phyloP scores from a whole-genome alignment of 2,888 invertebrate species.

The Agriopis aurantiaria region DNA sequence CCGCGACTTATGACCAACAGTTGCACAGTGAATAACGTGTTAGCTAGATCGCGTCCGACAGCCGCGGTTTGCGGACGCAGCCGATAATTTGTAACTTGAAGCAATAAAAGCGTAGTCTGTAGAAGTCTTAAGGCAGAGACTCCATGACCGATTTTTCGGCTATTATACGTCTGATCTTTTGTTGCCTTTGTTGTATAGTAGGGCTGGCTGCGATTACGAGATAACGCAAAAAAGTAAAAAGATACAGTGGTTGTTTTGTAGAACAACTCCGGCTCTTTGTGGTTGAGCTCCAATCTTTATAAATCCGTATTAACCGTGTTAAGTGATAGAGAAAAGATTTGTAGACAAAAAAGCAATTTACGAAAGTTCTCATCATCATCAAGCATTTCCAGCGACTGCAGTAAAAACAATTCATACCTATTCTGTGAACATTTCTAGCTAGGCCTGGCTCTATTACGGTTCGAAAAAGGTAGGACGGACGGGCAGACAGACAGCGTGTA shows the following conservation, averaged over 20 bases:
- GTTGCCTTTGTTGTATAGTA: constrained; percentile 35
- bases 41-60: too few relatives aligned
- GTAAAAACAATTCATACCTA: too few relatives aligned
- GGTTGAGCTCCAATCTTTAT: constrained; percentile 7
- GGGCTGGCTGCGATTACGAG: constrained; percentile 37
- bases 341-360: not conserved
- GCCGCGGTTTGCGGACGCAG: too few relatives aligned
- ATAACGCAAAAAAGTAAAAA: constrained; percentile 18
- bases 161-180: constrained; percentile 40
- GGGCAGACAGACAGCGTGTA: too few relatives aligned
- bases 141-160: constrained; percentile 41
- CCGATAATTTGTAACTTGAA: not conserved
- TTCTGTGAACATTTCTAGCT: too few relatives aligned
- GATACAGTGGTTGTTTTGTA: constrained; percentile 15
- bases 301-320: constrained; percentile 9
- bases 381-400: not conserved
- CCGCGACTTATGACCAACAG: too few relatives aligned
- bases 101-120: not conserved
- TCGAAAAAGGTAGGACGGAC: too few relatives aligned
- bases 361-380: not conserved
- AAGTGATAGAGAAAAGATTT: not conserved
- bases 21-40: too few relatives aligned
- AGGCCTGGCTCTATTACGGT: too few relatives aligned
- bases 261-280: constrained; percentile 17
- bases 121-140: constrained; percentile 27